Conservation (phyloP, 2,797 vertebrate genomes). For the Echeneis naucrates region DNA sequence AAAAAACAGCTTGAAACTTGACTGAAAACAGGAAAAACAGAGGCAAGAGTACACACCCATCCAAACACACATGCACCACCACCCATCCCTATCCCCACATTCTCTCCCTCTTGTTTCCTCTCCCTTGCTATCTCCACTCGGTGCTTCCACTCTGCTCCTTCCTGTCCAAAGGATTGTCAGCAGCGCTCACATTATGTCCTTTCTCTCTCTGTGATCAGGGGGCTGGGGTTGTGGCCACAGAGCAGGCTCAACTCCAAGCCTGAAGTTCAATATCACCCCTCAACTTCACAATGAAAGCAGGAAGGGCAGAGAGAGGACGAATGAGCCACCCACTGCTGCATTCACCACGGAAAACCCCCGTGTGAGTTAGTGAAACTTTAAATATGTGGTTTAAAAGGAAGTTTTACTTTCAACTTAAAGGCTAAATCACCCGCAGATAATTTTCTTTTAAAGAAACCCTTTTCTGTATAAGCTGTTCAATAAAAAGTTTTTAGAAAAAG, state of each 20-base stretch:
- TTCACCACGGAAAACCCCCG: conserved; percentile 66
- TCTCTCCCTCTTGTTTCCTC: conserved; percentile 7
- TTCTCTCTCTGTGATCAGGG: conserved; percentile 63
- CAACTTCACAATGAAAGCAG: conserved; percentile 76
- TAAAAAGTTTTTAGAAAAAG: neutral
- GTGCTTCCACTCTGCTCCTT: conserved; percentile 60
- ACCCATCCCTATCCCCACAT: conserved; percentile 50
- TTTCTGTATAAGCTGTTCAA: no score
- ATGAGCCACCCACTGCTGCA: conserved; percentile 79
- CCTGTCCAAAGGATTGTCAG: conserved; percentile 77
- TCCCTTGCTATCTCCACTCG: conserved; percentile 53
- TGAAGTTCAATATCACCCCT: conserved; percentile 79
- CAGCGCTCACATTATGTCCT: conserved; percentile 71
- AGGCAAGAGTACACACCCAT: conserved; percentile 68
- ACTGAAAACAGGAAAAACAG: conserved; percentile 73
- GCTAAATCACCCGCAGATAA: neutral
- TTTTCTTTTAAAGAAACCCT: no score
- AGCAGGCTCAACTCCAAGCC: conserved; percentile 79
- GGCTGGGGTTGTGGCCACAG: conserved; percentile 58
- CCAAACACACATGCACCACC: conserved; percentile 48
- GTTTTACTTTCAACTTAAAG: conserved; percentile 36
- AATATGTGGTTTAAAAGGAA: conserved; percentile 44
- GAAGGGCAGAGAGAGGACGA: conserved; percentile 81
- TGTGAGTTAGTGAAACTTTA: conserved; percentile 55
- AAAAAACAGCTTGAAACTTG: conserved; percentile 42